Percentiles rank a stretch among this genome's conserved stretches.
Evolutionary conservation across 2,113 vertebrate species (phyloP).

Genomic region (Caretta caretta): DNA sequence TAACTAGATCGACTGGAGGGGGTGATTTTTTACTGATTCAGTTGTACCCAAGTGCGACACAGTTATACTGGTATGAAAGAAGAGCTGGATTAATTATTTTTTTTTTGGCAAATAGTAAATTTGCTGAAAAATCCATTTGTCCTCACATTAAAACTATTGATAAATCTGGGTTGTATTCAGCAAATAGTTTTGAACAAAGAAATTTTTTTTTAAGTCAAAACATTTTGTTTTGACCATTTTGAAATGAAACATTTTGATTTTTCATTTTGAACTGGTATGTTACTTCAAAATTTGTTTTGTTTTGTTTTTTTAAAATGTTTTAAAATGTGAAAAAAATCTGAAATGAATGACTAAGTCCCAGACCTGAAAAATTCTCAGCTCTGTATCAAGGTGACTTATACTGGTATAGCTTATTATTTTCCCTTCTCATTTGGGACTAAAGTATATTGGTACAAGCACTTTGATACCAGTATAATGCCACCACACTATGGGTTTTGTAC

Average conservation of each 20-base stretch:
- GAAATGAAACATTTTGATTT: not conserved
- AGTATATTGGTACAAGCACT: not conserved
- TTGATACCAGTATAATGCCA: not conserved
- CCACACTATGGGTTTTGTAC: not conserved
- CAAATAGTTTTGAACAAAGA: not conserved
- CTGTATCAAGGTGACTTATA: not conserved
- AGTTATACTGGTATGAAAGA: not conserved
- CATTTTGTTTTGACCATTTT: not conserved
- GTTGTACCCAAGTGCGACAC: not conserved
- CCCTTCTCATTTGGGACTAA: not conserved
- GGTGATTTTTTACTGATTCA: not conserved
- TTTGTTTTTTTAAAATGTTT: too few species aligned
- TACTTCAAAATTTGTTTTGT: not conserved
- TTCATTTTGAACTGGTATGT: not conserved
- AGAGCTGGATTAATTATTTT: not conserved
- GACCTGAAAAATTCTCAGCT: not conserved
- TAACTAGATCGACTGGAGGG: not conserved
- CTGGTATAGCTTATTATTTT: not conserved
- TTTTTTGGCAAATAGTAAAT: not conserved
- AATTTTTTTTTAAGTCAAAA: not conserved
- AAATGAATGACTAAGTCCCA: not conserved
- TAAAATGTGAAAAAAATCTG: not conserved
- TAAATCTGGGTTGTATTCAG: not conserved
- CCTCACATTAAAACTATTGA: not conserved
- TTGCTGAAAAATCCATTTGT: not conserved